Conservation (phyloP, 2,797 vertebrate species). For the Brachymystax lenok region DNA sequence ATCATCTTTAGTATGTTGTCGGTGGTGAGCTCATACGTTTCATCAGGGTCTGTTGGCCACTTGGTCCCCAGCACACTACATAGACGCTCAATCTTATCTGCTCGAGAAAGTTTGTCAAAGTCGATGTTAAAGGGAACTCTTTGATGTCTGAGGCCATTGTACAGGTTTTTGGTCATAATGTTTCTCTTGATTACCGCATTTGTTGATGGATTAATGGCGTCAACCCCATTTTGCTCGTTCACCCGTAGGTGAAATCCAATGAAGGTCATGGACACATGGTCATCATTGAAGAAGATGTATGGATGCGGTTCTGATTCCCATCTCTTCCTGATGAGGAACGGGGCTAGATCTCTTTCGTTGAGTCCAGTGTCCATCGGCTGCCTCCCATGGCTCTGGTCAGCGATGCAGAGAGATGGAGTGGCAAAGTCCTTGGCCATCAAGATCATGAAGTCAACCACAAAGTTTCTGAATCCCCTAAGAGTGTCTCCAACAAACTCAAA, state of each 20-base stretch:
- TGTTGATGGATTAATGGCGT: constrained; percentile 81
- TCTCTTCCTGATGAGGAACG: constrained; percentile 86
- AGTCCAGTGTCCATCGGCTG: constrained; percentile 58
- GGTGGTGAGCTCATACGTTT: constrained; percentile 92
- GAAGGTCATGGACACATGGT: constrained; percentile 91
- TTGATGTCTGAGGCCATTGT: constrained; percentile 79
- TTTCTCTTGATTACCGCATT: constrained; percentile 80
- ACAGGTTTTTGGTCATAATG: constrained; percentile 81
- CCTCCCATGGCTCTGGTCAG: constrained; percentile 88
- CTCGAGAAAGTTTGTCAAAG: constrained; percentile 83
- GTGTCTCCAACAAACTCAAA: constrained; percentile 77
- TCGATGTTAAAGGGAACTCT: constrained; percentile 88
- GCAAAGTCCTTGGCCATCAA: constrained; percentile 97
- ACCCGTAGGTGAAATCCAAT: constrained; percentile 88
- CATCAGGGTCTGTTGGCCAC: constrained; percentile 87
- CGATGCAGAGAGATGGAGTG: constrained; percentile 89
- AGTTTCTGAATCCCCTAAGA: constrained; percentile 88
- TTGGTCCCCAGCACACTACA: constrained; percentile 87
- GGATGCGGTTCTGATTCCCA: constrained; percentile 97
- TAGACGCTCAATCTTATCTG: constrained; percentile 85
- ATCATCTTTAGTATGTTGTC: constrained; percentile 95
- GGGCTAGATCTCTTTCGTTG: constrained; percentile 83
- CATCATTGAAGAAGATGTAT: constrained; percentile 94
- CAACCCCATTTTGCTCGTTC: constrained; percentile 62
- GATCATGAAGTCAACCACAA: constrained; percentile 96